Base-by-base conservation (phyloP, 2,888 invertebrate genomes). In the Meliscaeva auricollis region DNA sequence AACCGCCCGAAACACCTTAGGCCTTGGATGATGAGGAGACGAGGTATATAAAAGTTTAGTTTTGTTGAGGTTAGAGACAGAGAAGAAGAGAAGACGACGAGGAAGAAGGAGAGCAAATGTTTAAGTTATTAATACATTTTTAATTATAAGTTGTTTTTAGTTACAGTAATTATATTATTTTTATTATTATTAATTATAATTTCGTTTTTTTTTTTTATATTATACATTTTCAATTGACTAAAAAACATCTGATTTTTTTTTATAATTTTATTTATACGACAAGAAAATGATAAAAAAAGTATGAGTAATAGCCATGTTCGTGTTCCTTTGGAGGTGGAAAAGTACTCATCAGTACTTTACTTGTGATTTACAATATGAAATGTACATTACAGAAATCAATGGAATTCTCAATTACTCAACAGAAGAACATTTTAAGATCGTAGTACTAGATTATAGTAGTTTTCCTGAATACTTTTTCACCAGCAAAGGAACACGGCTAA, bases 1-100 rank as follows among this genome's bases (percentile, higher is more conserved):
- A 92, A 83, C 92, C 92, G 87, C 92, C 92, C 81, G 92, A 92
- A 91, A 90, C 90, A 88, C 89, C 90, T 87, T 92, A 91, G 90
- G 81, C 9, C 9, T 15, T 13, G 15, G 15, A 22, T 2, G 22
- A 15, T 15, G 30, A 15, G 17, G 17, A n/a, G 13, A 3, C 38
- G 3, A 38, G 62, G 15, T 44, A 26, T 41, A 62, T 22, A 41
- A 60, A 50, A 72, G 60, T 69, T 75, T 64, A 64, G 44, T 66
- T 46, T 46, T 66, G 20, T 50, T 66, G 66, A 6, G 46, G 26
- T 80, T 32, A 35, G 38, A 38, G 38, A 9, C 3, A 7, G 13
- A 9, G 13, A 38, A 38, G 13, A 30, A 41, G 35, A 20, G 8
- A 48, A 11, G 11, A 38, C 46, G 17, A 41, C 3, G 38, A 56